These are phyloP conservation scores for Psittacula cyanocephala DNA, from an alignment of 2,113 vertebrate genomes.

Conservation along the genomic window DNA sequence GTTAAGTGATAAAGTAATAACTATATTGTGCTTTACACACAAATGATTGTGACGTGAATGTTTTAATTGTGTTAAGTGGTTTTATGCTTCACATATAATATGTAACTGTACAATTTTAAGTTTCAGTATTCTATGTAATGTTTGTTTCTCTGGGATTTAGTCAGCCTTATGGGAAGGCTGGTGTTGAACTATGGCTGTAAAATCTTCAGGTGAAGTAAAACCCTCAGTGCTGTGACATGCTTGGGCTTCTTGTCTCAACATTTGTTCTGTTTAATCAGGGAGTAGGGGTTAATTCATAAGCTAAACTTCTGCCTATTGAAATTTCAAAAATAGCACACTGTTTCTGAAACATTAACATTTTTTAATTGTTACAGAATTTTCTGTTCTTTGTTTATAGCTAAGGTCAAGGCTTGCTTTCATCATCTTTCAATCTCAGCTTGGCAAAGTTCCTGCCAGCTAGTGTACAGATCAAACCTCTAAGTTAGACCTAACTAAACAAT, in stretches of 20 bases:
- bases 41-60: background rate
- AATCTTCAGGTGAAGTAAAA: background rate
- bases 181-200: background rate
- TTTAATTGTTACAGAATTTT: background rate
- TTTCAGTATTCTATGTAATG: background rate
- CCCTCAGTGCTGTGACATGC: background rate
- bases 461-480: background rate
- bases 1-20: background rate
- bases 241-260: background rate
- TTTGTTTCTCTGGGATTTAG: background rate
- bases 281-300: background rate
- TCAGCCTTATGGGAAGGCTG: background rate
- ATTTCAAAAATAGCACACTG: background rate
- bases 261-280: background rate
- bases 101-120: background rate
- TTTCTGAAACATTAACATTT: background rate
- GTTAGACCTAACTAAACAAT: background rate
- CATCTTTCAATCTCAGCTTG: background rate
- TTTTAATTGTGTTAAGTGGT: background rate
- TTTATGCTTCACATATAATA: background rate
- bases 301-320: background rate
- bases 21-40: background rate
- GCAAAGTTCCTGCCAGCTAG: background rate
- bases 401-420: background rate
- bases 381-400: background rate